These are phyloP conservation scores for Acipenser transmontanus DNA, from an alignment of 2,797 vertebrate species.

Conservation along the genomic window DNA sequence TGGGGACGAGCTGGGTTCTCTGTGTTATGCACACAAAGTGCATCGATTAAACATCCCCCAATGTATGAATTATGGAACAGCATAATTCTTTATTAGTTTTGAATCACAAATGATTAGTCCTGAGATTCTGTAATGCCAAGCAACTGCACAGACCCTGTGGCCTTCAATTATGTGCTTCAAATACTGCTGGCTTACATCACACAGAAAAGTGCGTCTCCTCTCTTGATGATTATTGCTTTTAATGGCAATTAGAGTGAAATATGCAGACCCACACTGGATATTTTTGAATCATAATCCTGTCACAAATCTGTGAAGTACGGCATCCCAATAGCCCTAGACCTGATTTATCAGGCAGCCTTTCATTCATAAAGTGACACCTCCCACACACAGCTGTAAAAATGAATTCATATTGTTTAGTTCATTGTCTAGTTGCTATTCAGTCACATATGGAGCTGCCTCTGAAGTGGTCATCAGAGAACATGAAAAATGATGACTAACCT, in stretches of 20 bases:
- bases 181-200: no score
- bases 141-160: no score
- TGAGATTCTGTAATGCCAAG: no score
- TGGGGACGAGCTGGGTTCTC: no score
- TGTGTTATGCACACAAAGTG: no score
- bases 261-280: background rate
- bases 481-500: conserved; percentile 2
- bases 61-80: background rate
- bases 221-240: background rate
- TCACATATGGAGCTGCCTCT: conserved; percentile 2
- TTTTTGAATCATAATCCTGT: background rate
- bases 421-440: conserved; percentile 3
- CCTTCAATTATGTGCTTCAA: no score
- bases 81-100: background rate
- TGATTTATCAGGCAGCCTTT: conserved; percentile 8
- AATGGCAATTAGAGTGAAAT: conserved; percentile 3
- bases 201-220: no score
- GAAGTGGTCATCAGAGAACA: conserved; percentile 5
- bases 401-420: background rate
- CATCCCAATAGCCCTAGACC: background rate
- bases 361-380: conserved; percentile 7
- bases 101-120: background rate
- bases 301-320: conserved; percentile 1
- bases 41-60: no score
- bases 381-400: conserved; percentile 15